Percentiles rank a stretch among this genome's conserved stretches.
Conservation (phyloP, 1,140 invertebrate species). For the Linepithema humile region DNA sequence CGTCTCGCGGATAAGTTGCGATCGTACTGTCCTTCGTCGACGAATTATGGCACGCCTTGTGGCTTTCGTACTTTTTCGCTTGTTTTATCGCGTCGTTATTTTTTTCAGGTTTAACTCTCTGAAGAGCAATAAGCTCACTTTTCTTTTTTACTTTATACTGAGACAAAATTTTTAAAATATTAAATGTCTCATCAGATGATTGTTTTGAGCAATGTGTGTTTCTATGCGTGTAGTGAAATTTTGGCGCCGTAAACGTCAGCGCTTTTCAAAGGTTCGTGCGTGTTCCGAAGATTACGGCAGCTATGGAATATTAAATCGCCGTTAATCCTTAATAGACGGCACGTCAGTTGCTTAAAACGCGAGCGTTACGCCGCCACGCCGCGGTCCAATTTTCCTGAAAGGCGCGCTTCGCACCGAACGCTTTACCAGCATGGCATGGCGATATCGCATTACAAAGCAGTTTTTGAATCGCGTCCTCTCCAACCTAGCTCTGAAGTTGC, state of each 20-base stretch:
- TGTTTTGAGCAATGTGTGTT: not conserved
- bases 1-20: constrained; percentile 9
- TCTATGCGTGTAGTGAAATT: not conserved
- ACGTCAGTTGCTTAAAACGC: constrained; percentile 38
- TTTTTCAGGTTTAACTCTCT: not conserved
- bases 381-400: constrained; percentile 43
- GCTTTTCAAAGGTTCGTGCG: not conserved
- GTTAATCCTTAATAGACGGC: constrained; percentile 37
- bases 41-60: not conserved
- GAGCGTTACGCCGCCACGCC: not conserved
- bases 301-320: not conserved
- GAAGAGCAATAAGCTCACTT: not conserved
- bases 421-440: constrained; percentile 26
- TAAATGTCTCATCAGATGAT: not conserved
- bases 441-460: constrained; percentile 56
- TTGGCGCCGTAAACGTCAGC: not conserved
- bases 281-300: not conserved
- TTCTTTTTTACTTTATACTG: not conserved
- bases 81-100: not conserved
- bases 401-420: not conserved
- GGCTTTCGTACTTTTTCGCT: not conserved
- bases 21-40: not conserved
- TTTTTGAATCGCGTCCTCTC: constrained; percentile 19
- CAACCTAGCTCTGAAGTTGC: not conserved
- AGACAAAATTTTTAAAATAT: not conserved